A percentile compares a stretch with the other conserved stretches of the same genome.
Evolutionary conservation across 1,140 invertebrate species (phyloP).

Genomic region (Zaprionus vittiger): DNA sequence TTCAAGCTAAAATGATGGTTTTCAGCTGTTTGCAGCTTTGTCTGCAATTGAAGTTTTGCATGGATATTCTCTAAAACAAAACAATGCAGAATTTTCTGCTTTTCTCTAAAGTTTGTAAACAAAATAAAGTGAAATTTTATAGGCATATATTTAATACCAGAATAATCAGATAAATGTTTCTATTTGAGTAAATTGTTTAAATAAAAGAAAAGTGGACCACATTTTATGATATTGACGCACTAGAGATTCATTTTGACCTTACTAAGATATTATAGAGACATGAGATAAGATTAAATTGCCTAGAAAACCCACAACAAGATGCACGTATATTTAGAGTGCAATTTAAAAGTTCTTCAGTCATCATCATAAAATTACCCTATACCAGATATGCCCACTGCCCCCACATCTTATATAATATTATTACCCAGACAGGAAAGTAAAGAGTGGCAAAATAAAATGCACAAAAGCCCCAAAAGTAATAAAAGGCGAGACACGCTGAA

Average conservation of each 20-base stretch:
- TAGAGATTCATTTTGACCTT: background rate
- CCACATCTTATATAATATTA: slow-evolving; percentile 26
- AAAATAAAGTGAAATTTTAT: background rate
- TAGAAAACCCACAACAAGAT: background rate
- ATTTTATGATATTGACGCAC: background rate
- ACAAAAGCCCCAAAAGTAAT: slow-evolving; percentile 50
- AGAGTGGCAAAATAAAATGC: slow-evolving; percentile 28
- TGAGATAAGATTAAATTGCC: background rate
- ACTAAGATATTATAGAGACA: too few species aligned
- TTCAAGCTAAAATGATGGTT: background rate
- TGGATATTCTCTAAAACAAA: background rate
- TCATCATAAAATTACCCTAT: slow-evolving; percentile 12
- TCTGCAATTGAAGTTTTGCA: background rate
- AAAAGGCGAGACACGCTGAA: slow-evolving; percentile 17
- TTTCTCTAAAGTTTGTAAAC: background rate
- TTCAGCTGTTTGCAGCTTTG: background rate
- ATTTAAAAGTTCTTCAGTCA: slow-evolving; percentile 13
- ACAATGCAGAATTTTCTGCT: background rate
- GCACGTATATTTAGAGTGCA: slow-evolving; percentile 1
- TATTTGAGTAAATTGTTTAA: background rate
- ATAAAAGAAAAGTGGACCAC: background rate
- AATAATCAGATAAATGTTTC: background rate
- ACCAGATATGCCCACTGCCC: background rate
- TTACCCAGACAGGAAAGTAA: background rate
- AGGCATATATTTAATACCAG: background rate